Conservation (phyloP, 2,113 vertebrate genomes). For the Thomomys bottae region DNA sequence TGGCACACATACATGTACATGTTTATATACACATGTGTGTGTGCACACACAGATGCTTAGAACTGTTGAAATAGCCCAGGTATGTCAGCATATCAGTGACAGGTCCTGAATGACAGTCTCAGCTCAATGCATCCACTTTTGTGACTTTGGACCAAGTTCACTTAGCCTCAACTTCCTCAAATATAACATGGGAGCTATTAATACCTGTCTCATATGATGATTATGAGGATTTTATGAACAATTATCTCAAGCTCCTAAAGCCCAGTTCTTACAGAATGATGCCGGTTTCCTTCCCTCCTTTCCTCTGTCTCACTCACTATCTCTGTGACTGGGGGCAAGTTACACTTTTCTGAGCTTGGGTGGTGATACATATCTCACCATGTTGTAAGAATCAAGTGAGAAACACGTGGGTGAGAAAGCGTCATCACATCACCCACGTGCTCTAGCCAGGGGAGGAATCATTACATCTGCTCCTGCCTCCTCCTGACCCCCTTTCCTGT, state of each 20-base stretch:
- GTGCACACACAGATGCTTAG: background rate
- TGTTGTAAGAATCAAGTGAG: background rate
- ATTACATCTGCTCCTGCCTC: background rate
- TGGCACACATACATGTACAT: too few relatives aligned
- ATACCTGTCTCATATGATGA: background rate
- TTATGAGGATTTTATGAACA: background rate
- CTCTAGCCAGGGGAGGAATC: background rate
- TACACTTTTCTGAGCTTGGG: background rate
- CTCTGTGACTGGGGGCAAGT: background rate
- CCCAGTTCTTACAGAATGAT: background rate
- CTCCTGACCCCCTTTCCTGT: background rate
- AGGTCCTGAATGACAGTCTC: background rate
- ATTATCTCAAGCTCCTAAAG: background rate
- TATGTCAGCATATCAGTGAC: conserved; percentile 1
- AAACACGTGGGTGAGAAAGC: background rate
- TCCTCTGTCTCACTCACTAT: background rate
- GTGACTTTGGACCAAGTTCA: background rate
- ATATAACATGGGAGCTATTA: background rate
- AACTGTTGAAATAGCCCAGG: background rate
- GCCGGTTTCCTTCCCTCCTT: background rate
- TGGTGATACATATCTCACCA: background rate
- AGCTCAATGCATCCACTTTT: background rate
- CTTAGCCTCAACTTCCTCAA: background rate
- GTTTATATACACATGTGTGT: too few relatives aligned
- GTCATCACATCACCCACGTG: background rate